Percentiles rank a stretch among this genome's conserved stretches.
phyloP scores from a whole-genome alignment of 2,797 vertebrate species.

The Tarsius wallacei region DNA sequence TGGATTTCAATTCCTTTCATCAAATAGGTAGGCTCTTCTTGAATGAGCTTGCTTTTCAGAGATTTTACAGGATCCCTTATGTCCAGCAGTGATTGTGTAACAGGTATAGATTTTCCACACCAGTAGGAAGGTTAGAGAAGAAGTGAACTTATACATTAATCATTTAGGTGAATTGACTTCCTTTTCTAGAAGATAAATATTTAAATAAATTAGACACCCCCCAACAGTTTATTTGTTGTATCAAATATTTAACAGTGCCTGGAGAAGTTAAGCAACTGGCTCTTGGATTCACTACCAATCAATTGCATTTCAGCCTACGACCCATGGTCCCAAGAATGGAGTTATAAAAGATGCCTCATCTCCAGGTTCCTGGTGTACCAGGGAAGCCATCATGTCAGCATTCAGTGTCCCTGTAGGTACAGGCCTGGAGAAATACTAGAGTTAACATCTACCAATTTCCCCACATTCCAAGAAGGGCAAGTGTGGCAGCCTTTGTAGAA shows the following conservation, averaged over 20 bases:
- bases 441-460: background rate
- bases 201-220: background rate
- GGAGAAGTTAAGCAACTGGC: background rate
- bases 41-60: slow-evolving; percentile 94
- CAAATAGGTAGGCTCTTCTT: slow-evolving; percentile 94
- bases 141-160: background rate
- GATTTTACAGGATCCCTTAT: slow-evolving; percentile 94
- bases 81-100: slow-evolving; percentile 92
- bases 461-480: background rate
- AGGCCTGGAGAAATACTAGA: background rate
- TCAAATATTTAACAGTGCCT: background rate
- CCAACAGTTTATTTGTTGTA: background rate
- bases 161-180: background rate
- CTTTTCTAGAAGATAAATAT: background rate
- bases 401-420: background rate
- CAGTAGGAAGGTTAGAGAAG: slow-evolving; percentile 95
- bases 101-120: slow-evolving; percentile 92
- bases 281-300: background rate
- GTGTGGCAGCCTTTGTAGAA: background rate
- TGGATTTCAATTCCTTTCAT: slow-evolving; percentile 97
- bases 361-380: too few relatives aligned
- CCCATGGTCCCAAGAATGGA: background rate
- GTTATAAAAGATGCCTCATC: too few relatives aligned
- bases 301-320: background rate
- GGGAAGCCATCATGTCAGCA: background rate